Base-by-base conservation (phyloP, 2,888 invertebrate genomes). In the Agonopterix alstromeriana region DNA sequence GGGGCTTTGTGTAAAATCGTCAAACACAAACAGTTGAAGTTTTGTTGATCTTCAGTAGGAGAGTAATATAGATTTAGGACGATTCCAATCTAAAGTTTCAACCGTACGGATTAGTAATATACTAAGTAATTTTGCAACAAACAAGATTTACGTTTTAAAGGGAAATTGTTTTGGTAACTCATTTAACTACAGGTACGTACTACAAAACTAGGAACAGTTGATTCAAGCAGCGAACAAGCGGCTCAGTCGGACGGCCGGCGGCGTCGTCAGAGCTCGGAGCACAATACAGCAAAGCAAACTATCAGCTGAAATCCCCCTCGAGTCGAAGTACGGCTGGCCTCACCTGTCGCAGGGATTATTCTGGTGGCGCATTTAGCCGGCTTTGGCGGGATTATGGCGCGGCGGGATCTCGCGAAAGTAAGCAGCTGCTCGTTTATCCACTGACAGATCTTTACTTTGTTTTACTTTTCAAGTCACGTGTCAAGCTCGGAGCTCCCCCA, bases 291-390 rank as follows among this genome's bases (percentile, higher is more conserved):
- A 38, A 38, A 38, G 55, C 61, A 67, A 71, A 64, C 64, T 66
- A 66, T 67, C 52, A 50, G 54, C 55, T 51, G 52, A 65, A 63
- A 67, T 63, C 56, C 61, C 35, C 11, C 42, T 60, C 56, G 50
- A 61, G 56, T 58, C 54, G 53, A 48, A 59, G 60, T 54, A 55
- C 59, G 52, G 53, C 52, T 52, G 56, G 55, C 60, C 57, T 66
- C 66, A 73, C 73, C 72, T 72, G 70, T 59, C 66, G 57, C 58
- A 53, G 51, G 66, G 66, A 73, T 70, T 72, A 73, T 57, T 57
- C 57, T 53, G 57, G 61, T 56, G 60, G 55, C 61, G 58, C 65
- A 57, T 67, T 72, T 65, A 69, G 67, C 61, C 62, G 63, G 69
- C 64, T 74, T 71, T 71, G 62, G 27, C 56, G 57, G 70, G 71